Evolutionary conservation across 2,888 invertebrate species (phyloP), one percentile per base, ranked within the genome.

Genomic region (Cataglyphis cursor): DNA sequence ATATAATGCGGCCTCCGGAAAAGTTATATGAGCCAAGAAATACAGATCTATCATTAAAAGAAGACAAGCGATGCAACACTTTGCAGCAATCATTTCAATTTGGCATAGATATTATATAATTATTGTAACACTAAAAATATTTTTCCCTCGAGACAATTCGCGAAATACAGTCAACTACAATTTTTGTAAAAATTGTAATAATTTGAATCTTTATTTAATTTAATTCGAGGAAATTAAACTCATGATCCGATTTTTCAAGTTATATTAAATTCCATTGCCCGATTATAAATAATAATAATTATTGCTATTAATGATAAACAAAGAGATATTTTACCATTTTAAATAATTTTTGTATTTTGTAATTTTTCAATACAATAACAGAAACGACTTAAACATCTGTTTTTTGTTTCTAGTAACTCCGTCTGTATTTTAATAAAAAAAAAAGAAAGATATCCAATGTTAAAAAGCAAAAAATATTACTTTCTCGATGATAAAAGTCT

Each of bases 401-500:
- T 18, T 48, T 48, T 18, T 48, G 6, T 44, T 12, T 51, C n/a
- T 51, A 68, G 9, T 31, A 51, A 51, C 2, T 12, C 15, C 31
- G 4, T 31, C 31, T n/a, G 9, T 15, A 68, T 51, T 51, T 68
- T n/a, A 48, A 41, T 15, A 8, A 41, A 44, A 24, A 65, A 48
- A 48, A n/a, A 51, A 8, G 3, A 51, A 51, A n/a, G 2, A 51
- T n/a, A 51, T n/a, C n/a, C 48, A 8, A 48, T 48, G 18, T 48
- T 48, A 48, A 48, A n/a, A 51, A n/a, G 48, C 8, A 8, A 8
- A 51, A 51, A n/a, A 18, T 51, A n/a, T 15, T 41, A 41, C 38
- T 24, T 78, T 78, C 57, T 41, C 44, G 21, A 10, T 31, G 59
- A 72, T 72, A 82, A 61, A 76, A 86, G 87, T 84, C 87, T 84